Percentiles rank a stretch among this genome's conserved stretches.
Evolutionary conservation across 2,888 invertebrate species (phyloP).

Genomic region (Epicampocera succincta): DNA sequence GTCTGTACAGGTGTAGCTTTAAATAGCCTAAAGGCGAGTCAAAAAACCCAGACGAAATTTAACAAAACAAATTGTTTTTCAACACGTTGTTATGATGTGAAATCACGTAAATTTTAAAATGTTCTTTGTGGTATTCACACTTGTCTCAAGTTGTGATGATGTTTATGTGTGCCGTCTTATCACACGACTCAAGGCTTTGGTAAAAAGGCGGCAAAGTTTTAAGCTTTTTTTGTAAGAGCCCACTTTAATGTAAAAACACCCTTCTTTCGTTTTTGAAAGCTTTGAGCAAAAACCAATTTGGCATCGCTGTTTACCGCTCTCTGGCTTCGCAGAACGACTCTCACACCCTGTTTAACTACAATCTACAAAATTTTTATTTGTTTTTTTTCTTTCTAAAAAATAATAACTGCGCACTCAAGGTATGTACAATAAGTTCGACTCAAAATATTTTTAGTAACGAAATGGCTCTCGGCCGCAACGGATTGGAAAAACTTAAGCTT

Average conservation of each 20-base stretch:
- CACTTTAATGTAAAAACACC: constrained; percentile 3
- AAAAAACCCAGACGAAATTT: too few species aligned
- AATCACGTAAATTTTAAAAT: too few species aligned
- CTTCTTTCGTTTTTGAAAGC: neutral
- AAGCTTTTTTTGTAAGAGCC: neutral
- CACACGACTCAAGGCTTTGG: neutral
- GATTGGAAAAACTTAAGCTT: constrained; percentile 75
- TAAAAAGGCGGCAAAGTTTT: neutral
- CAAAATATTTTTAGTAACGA: constrained; percentile 78
- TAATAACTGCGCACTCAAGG: constrained; percentile 67
- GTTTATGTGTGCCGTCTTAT: neutral
- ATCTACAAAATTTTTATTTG: constrained; percentile 27
- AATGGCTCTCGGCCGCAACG: constrained; percentile 81
- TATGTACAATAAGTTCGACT: constrained; percentile 65
- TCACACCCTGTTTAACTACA: constrained; percentile 50
- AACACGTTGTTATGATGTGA: too few species aligned
- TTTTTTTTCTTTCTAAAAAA: constrained; percentile 33
- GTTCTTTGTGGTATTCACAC: too few species aligned
- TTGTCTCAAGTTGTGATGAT: neutral
- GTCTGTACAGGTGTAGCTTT: too few species aligned
- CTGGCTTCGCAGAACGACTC: constrained; percentile 11
- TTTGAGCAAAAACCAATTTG: constrained; percentile 14
- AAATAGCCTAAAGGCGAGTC: too few species aligned
- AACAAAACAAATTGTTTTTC: too few species aligned
- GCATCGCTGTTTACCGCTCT: constrained; percentile 15